These are phyloP conservation scores for Schlechtendalia chinensis DNA, from an alignment of 1,140 invertebrate species.

Conservation along the genomic window DNA sequence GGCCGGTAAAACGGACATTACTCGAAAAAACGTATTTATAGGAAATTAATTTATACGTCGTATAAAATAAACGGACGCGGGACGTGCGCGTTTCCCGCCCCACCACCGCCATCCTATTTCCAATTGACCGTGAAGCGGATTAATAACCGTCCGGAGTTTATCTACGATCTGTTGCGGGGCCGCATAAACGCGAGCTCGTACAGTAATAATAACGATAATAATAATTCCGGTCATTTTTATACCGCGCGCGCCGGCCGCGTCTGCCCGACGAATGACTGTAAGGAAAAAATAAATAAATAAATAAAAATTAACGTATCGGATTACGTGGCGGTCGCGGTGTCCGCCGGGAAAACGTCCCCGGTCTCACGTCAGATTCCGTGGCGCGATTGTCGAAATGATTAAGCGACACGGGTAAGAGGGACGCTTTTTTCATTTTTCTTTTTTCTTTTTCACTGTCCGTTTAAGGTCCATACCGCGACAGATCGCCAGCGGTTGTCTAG, in stretches of 20 bases:
- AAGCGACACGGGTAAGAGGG: background rate
- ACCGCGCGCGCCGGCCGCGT: background rate
- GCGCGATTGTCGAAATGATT: slow-evolving; percentile 40
- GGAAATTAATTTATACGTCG: slow-evolving; percentile 41
- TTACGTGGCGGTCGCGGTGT: slow-evolving; percentile 1
- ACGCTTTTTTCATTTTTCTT: too few species aligned
- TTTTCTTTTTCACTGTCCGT: too few species aligned
- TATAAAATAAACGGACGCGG: slow-evolving; percentile 37
- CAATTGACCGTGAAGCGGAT: slow-evolving; percentile 44
- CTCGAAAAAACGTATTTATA: slow-evolving; percentile 17
- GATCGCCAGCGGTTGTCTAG: too few species aligned
- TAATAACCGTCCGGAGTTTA: slow-evolving; percentile 46
- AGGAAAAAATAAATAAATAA: too few species aligned
- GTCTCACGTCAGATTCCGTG: slow-evolving; percentile 5
- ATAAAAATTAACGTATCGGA: slow-evolving; percentile 30
- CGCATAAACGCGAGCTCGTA: background rate
- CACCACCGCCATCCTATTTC: too few species aligned
- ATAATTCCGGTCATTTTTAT: slow-evolving; percentile 20
- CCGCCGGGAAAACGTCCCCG: background rate
- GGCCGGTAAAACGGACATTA: background rate
- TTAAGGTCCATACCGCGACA: too few species aligned
- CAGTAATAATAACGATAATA: background rate
- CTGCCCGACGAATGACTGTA: background rate
- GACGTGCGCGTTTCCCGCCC: too few species aligned
- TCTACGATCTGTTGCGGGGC: slow-evolving; percentile 32